Evolutionary conservation across 1,140 invertebrate species (phyloP).

Genomic region (Hestina assimilis): DNA sequence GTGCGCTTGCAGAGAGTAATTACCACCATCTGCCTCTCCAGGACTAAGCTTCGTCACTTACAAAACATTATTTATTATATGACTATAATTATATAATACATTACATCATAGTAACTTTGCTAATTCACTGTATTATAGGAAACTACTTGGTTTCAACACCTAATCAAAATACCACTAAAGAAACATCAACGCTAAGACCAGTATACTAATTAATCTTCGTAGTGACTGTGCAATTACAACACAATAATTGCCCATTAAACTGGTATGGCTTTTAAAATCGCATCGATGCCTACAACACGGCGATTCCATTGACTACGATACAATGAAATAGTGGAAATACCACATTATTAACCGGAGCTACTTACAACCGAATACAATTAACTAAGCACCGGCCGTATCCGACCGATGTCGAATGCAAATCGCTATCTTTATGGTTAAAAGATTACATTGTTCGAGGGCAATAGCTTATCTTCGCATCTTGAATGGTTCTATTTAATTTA

Average conservation of each 20-base stretch:
- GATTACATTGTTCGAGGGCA: constrained; percentile 71
- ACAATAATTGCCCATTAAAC: constrained; percentile 64
- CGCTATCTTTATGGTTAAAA: constrained; percentile 68
- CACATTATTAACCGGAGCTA: constrained; percentile 55
- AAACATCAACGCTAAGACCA: constrained; percentile 1
- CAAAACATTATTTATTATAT: not conserved
- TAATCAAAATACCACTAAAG: constrained; percentile 11
- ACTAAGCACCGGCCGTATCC: constrained; percentile 36
- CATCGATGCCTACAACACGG: constrained; percentile 40
- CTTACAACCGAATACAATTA: constrained; percentile 61
- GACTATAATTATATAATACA: too few species aligned
- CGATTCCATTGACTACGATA: constrained; percentile 51
- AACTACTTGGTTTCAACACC: not conserved
- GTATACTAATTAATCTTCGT: constrained; percentile 24
- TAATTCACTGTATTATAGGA: not conserved
- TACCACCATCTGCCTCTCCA: too few species aligned
- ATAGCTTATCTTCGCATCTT: constrained; percentile 69
- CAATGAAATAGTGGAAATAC: constrained; percentile 69
- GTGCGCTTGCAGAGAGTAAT: too few species aligned
- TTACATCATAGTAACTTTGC: not conserved
- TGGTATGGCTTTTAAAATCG: constrained; percentile 59
- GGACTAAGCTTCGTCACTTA: too few species aligned
- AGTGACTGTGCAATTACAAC: constrained; percentile 31
- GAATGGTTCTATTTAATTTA: constrained; percentile 71
- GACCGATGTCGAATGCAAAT: constrained; percentile 71